phyloP scores from a whole-genome alignment of 2,113 vertebrate genomes.

The Nothocercus nigrocapillus region DNA sequence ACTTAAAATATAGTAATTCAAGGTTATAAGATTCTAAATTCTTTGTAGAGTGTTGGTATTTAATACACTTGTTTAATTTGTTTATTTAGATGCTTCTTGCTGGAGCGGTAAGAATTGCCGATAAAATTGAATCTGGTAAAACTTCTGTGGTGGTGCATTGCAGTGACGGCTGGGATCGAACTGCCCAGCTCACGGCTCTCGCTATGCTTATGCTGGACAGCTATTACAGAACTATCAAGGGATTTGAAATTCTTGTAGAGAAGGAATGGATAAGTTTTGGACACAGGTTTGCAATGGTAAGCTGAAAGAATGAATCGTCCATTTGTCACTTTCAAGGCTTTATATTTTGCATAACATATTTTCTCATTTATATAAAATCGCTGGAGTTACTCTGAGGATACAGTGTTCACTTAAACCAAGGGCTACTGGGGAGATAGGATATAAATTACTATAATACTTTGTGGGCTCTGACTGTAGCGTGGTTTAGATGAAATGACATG shows the following conservation, averaged over 20 bases:
- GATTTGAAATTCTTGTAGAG: slow-evolving; percentile 94
- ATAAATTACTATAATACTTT: background rate
- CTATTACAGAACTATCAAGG: slow-evolving; percentile 91
- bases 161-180: slow-evolving; percentile 96
- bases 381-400: background rate
- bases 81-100: slow-evolving; percentile 83
- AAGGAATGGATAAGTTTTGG: slow-evolving; percentile 98
- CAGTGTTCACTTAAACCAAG: slow-evolving; percentile 6
- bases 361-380: background rate
- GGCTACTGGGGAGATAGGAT: background rate
- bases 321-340: background rate
- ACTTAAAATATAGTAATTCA: background rate
- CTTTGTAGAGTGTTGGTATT: background rate
- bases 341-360: background rate
- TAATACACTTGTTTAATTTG: background rate
- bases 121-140: slow-evolving; percentile 93
- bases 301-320: background rate
- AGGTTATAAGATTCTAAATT: background rate
- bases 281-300: slow-evolving; percentile 93
- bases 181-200: slow-evolving; percentile 92
- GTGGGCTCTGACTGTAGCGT: background rate
- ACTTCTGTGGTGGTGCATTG: slow-evolving; percentile 96
- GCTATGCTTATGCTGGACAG: slow-evolving; percentile 98
- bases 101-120: slow-evolving; percentile 90
- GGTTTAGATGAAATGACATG: background rate